A percentile compares a stretch with the other conserved stretches of the same genome.
phyloP scores from a whole-genome alignment of 2,888 invertebrate species.

The Drosophila phalerata region DNA sequence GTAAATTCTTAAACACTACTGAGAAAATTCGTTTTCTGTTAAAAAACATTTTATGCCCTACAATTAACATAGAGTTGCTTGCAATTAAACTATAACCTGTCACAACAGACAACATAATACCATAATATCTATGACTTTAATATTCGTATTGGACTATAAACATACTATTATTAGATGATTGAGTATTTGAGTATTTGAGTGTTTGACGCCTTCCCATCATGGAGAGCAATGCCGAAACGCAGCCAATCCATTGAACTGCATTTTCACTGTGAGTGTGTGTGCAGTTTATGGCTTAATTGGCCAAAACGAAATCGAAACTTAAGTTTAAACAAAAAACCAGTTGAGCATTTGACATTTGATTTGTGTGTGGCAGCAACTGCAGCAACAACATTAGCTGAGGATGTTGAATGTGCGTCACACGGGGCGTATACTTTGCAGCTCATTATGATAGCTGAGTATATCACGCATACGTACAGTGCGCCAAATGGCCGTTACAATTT shows the following conservation, averaged over 20 bases:
- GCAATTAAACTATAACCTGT: conserved; percentile 1
- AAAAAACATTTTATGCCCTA: background rate
- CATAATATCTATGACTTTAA: conserved; percentile 2
- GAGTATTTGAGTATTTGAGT: conserved; percentile 9
- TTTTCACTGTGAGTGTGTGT: conserved; percentile 44
- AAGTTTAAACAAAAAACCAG: conserved; percentile 34
- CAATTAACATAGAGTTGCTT: background rate
- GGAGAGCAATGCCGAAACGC: conserved; percentile 18
- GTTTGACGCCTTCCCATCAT: background rate
- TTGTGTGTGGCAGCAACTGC: conserved; percentile 27
- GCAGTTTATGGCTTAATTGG: conserved; percentile 70
- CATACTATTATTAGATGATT: background rate
- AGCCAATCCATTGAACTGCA: conserved; percentile 70
- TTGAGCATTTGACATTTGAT: conserved; percentile 58
- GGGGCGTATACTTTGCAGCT: conserved; percentile 50
- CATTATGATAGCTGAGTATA: conserved; percentile 47
- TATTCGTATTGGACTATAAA: conserved; percentile 3
- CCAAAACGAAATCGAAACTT: conserved; percentile 61
- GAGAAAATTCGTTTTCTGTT: background rate
- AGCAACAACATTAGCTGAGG: background rate
- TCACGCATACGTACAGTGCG: conserved; percentile 71
- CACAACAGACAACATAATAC: background rate
- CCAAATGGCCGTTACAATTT: conserved; percentile 70
- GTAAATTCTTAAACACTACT: too few species aligned
- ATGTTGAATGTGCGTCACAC: conserved; percentile 24